These are phyloP conservation scores for Micropoecilia bifurca DNA, from an alignment of 2,797 vertebrate genomes.

Conservation along the genomic window DNA sequence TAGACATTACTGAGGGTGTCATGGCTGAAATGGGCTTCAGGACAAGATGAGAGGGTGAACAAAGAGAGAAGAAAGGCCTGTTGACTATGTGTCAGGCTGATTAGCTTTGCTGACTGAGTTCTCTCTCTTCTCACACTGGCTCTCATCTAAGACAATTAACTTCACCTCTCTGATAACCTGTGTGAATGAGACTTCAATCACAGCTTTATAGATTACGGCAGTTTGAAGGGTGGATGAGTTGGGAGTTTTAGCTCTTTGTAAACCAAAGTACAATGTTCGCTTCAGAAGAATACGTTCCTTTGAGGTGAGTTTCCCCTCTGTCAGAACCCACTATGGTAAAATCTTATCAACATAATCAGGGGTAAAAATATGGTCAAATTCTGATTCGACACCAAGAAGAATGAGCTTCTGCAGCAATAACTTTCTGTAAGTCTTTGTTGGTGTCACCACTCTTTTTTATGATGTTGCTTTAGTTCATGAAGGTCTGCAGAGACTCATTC, in stretches of 20 bases:
- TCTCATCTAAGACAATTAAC: conserved; percentile 48
- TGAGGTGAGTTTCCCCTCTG: background rate
- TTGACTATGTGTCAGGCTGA: conserved; percentile 50
- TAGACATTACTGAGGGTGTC: conserved; percentile 68
- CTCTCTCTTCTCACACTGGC: conserved; percentile 52
- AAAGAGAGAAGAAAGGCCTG: conserved; percentile 38
- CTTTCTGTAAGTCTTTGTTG: background rate
- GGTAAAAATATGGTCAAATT: background rate
- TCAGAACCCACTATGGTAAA: background rate
- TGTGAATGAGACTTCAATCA: conserved; percentile 35
- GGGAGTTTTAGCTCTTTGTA: background rate
- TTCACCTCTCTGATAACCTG: conserved; percentile 25
- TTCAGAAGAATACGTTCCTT: background rate
- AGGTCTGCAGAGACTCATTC: background rate
- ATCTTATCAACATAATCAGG: background rate
- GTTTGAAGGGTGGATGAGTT: conserved; percentile 15
- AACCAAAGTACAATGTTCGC: background rate
- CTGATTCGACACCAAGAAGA: background rate
- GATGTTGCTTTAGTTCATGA: background rate
- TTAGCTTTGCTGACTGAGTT: conserved; percentile 49
- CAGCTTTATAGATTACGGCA: conserved; percentile 26
- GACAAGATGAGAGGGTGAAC: conserved; percentile 53
- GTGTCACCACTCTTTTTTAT: background rate
- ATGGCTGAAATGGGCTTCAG: conserved; percentile 51
- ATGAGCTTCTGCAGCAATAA: background rate